Evolutionary conservation across 1,140 invertebrate species (phyloP).

Genomic region (Hyphantria cunea): DNA sequence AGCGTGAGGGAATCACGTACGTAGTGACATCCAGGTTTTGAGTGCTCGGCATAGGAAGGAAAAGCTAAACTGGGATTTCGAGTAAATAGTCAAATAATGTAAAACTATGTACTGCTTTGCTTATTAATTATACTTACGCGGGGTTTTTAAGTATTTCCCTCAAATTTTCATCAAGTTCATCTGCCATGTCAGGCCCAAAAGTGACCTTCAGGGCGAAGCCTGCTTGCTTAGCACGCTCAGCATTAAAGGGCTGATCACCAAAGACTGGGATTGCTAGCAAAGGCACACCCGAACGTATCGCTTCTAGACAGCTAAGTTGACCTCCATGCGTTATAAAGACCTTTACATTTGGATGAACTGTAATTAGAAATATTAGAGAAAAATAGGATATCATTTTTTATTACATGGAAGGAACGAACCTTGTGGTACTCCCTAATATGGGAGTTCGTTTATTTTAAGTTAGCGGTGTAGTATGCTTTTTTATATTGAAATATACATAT

Average conservation of each 20-base stretch:
- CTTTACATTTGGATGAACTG: conserved; percentile 59
- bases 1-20: too few relatives aligned
- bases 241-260: conserved; percentile 77
- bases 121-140: conserved; percentile 27
- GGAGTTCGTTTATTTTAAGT: too few relatives aligned
- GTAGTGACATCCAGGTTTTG: too few relatives aligned
- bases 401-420: too few relatives aligned
- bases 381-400: too few relatives aligned
- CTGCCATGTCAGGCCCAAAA: conserved; percentile 30
- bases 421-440: too few relatives aligned
- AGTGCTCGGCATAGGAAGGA: too few relatives aligned
- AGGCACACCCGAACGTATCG: conserved; percentile 82
- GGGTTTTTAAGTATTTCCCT: conserved; percentile 42
- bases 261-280: conserved; percentile 84
- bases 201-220: conserved; percentile 39
- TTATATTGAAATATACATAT: not conserved
- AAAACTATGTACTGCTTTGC: too few relatives aligned
- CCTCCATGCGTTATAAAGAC: conserved; percentile 87
- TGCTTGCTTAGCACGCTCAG: conserved; percentile 11
- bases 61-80: too few relatives aligned
- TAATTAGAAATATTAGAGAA: not conserved
- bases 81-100: too few relatives aligned
- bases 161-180: conserved; percentile 29
- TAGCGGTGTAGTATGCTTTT: not conserved
- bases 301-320: conserved; percentile 83